Percentiles rank a stretch among this genome's conserved stretches.
These are phyloP conservation scores for Sarcophaga peregrina DNA, from an alignment of 1,140 invertebrate species.

Conservation along the genomic window DNA sequence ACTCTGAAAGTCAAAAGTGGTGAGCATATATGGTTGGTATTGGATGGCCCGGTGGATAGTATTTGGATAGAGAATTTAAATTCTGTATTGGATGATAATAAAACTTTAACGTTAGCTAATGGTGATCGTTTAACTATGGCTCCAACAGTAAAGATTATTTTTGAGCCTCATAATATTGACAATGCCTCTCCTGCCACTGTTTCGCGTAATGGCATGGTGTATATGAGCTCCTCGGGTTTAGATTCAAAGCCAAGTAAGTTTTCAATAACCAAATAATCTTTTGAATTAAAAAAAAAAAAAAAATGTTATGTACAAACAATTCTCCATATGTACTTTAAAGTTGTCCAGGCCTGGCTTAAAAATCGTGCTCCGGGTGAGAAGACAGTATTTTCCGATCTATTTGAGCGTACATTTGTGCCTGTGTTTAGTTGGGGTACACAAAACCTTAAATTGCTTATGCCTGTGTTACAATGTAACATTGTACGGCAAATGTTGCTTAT, in stretches of 20 bases:
- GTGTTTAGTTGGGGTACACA: constrained; percentile 86
- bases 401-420: constrained; percentile 82
- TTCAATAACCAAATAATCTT: constrained; percentile 13
- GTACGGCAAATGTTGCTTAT: constrained; percentile 84
- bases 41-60: constrained; percentile 95
- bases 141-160: constrained; percentile 93
- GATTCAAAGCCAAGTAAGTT: constrained; percentile 83
- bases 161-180: constrained; percentile 96
- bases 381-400: constrained; percentile 80
- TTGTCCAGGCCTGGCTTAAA: constrained; percentile 84
- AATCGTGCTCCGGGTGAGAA: constrained; percentile 77
- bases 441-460: constrained; percentile 84
- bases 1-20: constrained; percentile 89
- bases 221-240: constrained; percentile 95
- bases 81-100: constrained; percentile 95
- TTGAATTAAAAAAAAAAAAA: no score
- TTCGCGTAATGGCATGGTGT: constrained; percentile 96
- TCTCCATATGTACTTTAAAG: constrained; percentile 55
- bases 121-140: constrained; percentile 94
- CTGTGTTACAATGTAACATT: constrained; percentile 91
- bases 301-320: not conserved
- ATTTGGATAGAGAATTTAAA: constrained; percentile 99
- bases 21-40: constrained; percentile 90
- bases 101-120: constrained; percentile 92
- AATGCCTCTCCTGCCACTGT: constrained; percentile 97